These are phyloP conservation scores for Polyodon spathula DNA, from an alignment of 2,113 vertebrate genomes.

Conservation along the genomic window DNA sequence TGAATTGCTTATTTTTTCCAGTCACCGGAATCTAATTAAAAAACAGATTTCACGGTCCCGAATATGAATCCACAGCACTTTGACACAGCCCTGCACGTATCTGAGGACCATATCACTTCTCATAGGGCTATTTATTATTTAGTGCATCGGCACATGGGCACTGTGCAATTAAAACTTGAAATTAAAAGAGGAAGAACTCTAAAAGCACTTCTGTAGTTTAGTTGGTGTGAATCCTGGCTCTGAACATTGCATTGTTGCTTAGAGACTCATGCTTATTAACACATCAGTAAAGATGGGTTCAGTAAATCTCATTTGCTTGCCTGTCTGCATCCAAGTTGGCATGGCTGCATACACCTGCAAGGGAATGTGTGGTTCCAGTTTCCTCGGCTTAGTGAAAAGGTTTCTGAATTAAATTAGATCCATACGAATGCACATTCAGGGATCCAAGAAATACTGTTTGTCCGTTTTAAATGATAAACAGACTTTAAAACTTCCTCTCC, in stretches of 20 bases:
- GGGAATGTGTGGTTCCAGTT: constrained; percentile 13
- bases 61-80: too few species aligned
- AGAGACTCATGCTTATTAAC: constrained; percentile 17
- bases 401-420: constrained; percentile 27
- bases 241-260: background rate
- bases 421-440: constrained; percentile 25
- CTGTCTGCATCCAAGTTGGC: constrained; percentile 24
- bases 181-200: too few species aligned
- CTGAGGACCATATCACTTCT: too few species aligned
- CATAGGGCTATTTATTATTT: too few species aligned
- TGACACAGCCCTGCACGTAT: too few species aligned
- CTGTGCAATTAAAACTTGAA: too few species aligned
- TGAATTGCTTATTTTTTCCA: too few species aligned
- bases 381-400: constrained; percentile 29
- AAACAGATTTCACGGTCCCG: too few species aligned
- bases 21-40: too few species aligned
- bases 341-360: constrained; percentile 34
- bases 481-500: background rate
- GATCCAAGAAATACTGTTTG: constrained; percentile 9
- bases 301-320: constrained; percentile 19
- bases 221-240: too few species aligned
- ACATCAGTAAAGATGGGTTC: constrained; percentile 13
- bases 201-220: too few species aligned
- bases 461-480: background rate
- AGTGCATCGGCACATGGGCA: too few species aligned